Conservation (phyloP, 2,113 vertebrate species). For the Uria aalge region DNA sequence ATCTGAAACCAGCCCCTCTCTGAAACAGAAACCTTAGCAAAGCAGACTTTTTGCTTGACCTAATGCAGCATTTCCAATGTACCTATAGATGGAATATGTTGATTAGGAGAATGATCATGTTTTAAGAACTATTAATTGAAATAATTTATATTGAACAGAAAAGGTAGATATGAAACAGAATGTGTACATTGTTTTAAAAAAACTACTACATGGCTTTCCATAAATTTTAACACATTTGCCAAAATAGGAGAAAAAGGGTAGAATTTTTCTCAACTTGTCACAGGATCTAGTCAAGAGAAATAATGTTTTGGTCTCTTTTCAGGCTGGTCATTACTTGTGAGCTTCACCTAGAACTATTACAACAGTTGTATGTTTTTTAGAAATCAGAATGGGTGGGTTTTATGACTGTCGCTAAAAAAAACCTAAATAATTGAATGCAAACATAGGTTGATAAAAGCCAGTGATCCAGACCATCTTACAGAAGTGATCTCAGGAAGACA, state of each 20-base stretch:
- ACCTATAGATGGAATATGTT: background rate
- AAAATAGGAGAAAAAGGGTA: background rate
- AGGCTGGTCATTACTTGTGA: background rate
- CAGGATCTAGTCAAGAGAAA: background rate
- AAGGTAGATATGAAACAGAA: background rate
- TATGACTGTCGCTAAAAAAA: background rate
- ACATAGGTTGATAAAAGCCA: background rate
- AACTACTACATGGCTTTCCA: background rate
- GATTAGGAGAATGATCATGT: background rate
- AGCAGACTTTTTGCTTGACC: background rate
- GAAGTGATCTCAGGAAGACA: background rate
- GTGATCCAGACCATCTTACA: background rate
- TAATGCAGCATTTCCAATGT: background rate
- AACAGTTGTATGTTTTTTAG: background rate
- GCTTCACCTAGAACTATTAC: background rate
- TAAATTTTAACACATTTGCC: background rate
- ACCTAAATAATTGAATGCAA: background rate
- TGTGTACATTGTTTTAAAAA: background rate
- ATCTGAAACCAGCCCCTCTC: background rate
- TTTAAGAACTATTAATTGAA: background rate
- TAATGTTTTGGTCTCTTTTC: background rate
- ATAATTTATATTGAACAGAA: background rate
- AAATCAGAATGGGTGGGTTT: background rate
- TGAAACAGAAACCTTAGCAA: background rate
- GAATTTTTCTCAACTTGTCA: background rate